Evolutionary conservation across 2,888 invertebrate genomes (phyloP), one percentile per base, ranked within the genome.

Genomic region (Clitarchus hookeri): DNA sequence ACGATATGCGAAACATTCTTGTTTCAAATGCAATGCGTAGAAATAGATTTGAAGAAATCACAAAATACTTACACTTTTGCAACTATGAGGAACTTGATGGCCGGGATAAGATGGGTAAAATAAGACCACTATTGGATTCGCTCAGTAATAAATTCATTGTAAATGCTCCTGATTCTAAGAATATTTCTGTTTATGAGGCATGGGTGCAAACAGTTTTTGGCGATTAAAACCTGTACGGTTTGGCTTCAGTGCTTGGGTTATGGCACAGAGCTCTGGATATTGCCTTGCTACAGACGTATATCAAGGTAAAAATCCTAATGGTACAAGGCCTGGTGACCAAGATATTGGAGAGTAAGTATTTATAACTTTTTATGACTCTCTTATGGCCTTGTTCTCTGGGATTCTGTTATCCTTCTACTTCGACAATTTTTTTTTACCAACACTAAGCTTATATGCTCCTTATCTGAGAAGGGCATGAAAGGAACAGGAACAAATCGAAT

Each of bases 201-300:
- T 65, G 65, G 65, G 65, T 65, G 65, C 65, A 65, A 65, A 65
- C 65, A 65, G 16, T 65, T 65, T 65, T 65, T 65, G 65, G n/a
- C 23, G 65, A 19, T 65, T 65, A 16, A 65, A 65, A 65, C 65
- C 65, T 65, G 19, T 65, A 65, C 65, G 65, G 16, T 65, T 65
- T 19, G 65, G 65, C 65, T 65, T 65, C 65, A 65, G 16, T 8
- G 65, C 65, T 65, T 65, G 65, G 65, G 65, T 65, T 65, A 65
- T 65, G 65, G 65, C 65, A 19, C 65, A 65, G 65, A 65, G 65
- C 65, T 65, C 65, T 65, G 65, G 65, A n/a, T n/a, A n/a, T n/a
- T n/a, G n/a, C n/a, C n/a, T n/a, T n/a, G n/a, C n/a, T n/a, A n/a
- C n/a, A n/a, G n/a, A n/a, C n/a, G n/a, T n/a, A n/a, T n/a, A n/a